Evolutionary conservation across 1,140 invertebrate genomes (phyloP), one percentile per base, ranked within the genome.

Genomic region (Marisa cornuarietis): DNA sequence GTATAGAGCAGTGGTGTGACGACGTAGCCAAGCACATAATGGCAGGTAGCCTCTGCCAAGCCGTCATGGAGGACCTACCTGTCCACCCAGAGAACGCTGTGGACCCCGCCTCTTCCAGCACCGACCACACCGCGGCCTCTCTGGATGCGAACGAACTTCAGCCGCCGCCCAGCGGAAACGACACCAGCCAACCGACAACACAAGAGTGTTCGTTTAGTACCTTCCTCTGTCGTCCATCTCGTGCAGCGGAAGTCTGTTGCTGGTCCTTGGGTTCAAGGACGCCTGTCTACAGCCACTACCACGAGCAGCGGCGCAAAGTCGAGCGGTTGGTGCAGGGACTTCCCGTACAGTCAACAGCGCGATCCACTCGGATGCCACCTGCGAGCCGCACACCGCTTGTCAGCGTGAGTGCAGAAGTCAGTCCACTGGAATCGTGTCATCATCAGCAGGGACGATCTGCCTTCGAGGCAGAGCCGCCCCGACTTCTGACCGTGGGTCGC

Each of bases 301-400:
- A 78, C 31, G 80, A 81, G n/a, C 80, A 81, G 71, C 62, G 80
- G 26, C 24, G 71, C 54, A 77, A 77, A 22, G 63, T 78, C 7
- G 80, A 81, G 49, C 68, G 80, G 18, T 62, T 81, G 49, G 80
- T 81, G n/a, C 80, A 81, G 62, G 80, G 80, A 31, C 71, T 81
- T 16, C 80, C 80, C 11, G 76, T 78, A 7, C 49, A 73, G 16
- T 69, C 61, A 22, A 61, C 24, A 51, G 61, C 22, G 31, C 71
- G 20, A 52, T 24, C 65, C n/a, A 8, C 26, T 63, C 63, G 7
- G 42, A 26, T 24, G 31, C 49, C 42, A 61, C 61, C 63, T 63
- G 62, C 63, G 69, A 49, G 52, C 42, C n/a, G 49, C 18, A 54
- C 26, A 20, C 58, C 26, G 62, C 62, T 73, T 63, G 16, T 69